Conservation (phyloP, 2,888 invertebrate genomes). For the Heliconius ethilla region DNA sequence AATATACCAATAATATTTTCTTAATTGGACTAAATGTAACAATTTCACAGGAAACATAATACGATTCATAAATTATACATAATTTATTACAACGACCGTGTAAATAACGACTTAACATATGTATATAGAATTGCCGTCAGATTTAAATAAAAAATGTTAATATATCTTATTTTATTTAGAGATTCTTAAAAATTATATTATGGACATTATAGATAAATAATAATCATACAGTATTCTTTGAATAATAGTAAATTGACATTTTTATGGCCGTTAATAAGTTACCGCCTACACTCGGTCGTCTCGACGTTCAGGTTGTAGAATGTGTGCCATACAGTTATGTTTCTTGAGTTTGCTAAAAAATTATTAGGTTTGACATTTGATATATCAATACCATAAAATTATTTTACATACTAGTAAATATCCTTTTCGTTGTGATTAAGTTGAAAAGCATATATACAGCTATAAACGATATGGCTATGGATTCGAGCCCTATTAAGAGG, state of each 20-base stretch:
- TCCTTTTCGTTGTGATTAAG: not conserved
- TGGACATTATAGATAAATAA: slow-evolving; percentile 12
- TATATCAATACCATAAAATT: not conserved
- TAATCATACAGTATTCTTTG: slow-evolving; percentile 2
- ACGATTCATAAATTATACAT: not conserved
- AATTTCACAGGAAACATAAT: slow-evolving; percentile 1
- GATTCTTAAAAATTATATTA: slow-evolving; percentile 16
- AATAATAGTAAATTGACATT: slow-evolving; percentile 14
- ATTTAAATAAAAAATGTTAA: slow-evolving; percentile 36
- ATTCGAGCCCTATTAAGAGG: not conserved
- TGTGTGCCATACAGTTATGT: slow-evolving; percentile 11
- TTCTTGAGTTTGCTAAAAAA: not conserved
- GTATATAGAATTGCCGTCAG: slow-evolving; percentile 18
- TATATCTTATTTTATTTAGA: slow-evolving; percentile 30
- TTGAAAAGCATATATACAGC: too few species aligned
- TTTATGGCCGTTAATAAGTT: slow-evolving; percentile 8
- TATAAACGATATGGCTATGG: too few species aligned
- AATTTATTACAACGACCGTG: slow-evolving; percentile 6
- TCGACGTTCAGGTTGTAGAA: not conserved
- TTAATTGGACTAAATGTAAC: slow-evolving; percentile 10
- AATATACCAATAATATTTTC: not conserved
- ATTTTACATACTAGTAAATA: not conserved
- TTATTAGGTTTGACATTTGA: not conserved
- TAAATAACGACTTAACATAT: not conserved
- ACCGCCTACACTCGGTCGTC: slow-evolving; percentile 12